These are phyloP conservation scores for Geopemphigus sp. DNA, from an alignment of 1,140 invertebrate species.

Conservation along the genomic window DNA sequence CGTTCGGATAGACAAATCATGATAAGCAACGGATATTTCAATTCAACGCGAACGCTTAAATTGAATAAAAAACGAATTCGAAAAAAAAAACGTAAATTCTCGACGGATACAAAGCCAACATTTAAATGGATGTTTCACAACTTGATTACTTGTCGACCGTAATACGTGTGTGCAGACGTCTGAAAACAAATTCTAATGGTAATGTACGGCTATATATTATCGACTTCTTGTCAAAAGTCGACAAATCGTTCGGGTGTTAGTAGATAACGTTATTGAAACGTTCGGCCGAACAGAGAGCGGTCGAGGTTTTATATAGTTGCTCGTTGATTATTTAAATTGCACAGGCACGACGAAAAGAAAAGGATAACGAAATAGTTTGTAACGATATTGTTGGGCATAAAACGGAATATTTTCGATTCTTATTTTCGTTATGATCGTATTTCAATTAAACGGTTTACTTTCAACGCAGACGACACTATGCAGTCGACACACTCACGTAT, in stretches of 20 bases:
- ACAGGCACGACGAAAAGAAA: neutral
- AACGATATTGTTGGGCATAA: neutral
- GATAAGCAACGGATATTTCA: neutral
- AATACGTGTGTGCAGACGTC: neutral
- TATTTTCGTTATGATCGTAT: neutral
- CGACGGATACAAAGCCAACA: neutral
- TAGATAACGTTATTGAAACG: neutral
- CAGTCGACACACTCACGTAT: too few relatives aligned
- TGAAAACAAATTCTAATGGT: neutral
- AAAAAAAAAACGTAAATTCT: neutral
- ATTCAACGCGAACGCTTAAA: neutral
- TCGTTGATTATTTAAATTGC: neutral
- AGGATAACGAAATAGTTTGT: neutral
- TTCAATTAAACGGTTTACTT: neutral
- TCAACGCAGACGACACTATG: neutral
- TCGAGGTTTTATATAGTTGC: neutral
- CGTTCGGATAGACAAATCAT: slow-evolving; percentile 8
- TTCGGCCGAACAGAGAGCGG: neutral
- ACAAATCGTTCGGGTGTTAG: neutral
- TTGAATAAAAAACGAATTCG: neutral
- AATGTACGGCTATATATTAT: too few relatives aligned
- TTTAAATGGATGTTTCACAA: slow-evolving; percentile 8
- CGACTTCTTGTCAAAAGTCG: neutral
- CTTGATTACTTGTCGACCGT: slow-evolving; percentile 1
- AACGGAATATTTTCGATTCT: neutral